Conservation (phyloP, 2,113 vertebrate species). For the Octodon degus region DNA sequence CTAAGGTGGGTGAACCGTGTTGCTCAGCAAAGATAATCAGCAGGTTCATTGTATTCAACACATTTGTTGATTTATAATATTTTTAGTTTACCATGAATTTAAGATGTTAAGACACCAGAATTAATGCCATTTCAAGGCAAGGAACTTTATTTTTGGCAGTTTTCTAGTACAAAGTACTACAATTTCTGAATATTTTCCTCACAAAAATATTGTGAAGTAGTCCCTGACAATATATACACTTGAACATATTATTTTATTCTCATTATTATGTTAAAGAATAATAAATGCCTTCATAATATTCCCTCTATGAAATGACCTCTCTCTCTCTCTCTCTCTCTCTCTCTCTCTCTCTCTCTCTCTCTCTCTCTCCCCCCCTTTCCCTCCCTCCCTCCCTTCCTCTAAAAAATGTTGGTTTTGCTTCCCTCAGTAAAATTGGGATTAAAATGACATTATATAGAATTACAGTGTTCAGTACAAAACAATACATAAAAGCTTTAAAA, state of each 20-base stretch:
- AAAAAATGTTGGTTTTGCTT: neutral
- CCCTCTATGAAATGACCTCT: neutral
- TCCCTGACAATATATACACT: neutral
- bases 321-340: neutral
- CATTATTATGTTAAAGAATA: neutral
- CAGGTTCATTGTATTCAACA: neutral
- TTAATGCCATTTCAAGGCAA: neutral
- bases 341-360: neutral
- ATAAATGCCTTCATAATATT: neutral
- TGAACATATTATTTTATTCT: neutral
- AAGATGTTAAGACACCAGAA: neutral
- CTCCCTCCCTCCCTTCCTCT: neutral
- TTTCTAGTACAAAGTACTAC: neutral
- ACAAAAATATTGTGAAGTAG: neutral
- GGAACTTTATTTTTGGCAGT: neutral
- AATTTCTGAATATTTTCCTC: neutral
- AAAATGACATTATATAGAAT: neutral
- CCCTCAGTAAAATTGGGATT: neutral
- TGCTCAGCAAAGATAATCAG: neutral
- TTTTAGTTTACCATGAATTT: neutral
- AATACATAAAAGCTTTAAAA: neutral
- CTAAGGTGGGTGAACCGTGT: neutral
- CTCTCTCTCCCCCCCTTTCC: fast-evolving
- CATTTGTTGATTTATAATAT: neutral
- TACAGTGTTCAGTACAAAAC: neutral